Evolutionary conservation across 2,888 invertebrate genomes (phyloP), one percentile per base, ranked within the genome.

Genomic region (Mechanitis messenoides): DNA sequence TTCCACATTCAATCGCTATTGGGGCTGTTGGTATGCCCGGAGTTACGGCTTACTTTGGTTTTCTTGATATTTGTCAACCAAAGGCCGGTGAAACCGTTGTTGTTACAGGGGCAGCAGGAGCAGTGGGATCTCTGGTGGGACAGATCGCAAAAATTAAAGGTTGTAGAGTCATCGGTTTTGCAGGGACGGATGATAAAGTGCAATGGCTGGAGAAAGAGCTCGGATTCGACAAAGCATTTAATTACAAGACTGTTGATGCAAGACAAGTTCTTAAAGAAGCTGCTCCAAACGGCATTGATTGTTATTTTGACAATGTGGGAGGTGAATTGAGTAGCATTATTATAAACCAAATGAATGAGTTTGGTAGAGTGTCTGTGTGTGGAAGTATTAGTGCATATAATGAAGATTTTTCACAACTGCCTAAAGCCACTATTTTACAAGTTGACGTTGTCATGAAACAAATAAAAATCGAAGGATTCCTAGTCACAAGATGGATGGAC

Each of bases 241-340:
- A 95, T 83, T 95, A 95, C 79, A 95, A 95, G 78, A 93, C 90
- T 1, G 90, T 81, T 1, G 79, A 93, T 71, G 70, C 93, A 12
- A 73, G 77, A 0, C 75, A 85, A 57, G 91, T 90, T 28, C 80
- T 95, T 28, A 91, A 91, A 64, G 87, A 92, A 80, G 90, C 89
- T 53, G 94, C 94, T 3, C 94, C 95, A 0, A 83, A 94, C 42
- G 94, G 94, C 7, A 84, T 95, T 0, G 94, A 95, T 74, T 93
- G 94, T 73, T 95, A 93, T 74, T 95, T 95, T 75, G 95, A 95
- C 75, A 95, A 95, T 78, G 95, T 94, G 20, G 94, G 94, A 38
- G 94, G 94, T 20, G 92, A 92, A 66, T 86, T 93, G 33, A 92
- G 93, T 59, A 91, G 90, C 58, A 80, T 78, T 0, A 91, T 94